Evolutionary conservation across 2,888 invertebrate species (phyloP).

Genomic region (Andrena bicolor): DNA sequence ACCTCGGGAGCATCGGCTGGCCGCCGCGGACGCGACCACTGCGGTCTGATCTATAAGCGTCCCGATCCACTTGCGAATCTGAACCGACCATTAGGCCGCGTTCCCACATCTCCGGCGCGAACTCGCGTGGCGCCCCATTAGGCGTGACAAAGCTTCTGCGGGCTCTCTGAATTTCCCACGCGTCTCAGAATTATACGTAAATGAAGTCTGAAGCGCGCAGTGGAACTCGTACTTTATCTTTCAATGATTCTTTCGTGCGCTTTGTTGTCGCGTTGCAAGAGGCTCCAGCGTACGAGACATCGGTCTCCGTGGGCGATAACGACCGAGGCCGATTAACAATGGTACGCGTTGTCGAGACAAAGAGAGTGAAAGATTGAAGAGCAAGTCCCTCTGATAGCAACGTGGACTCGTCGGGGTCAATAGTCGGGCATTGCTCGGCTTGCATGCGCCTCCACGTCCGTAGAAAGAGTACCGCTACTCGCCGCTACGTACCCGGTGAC

Average conservation of each 20-base stretch:
- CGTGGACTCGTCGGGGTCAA: conserved; percentile 80
- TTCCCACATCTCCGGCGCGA: not conserved
- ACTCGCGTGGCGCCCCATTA: not conserved
- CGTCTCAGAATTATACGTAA: not conserved
- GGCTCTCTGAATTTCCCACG: not conserved
- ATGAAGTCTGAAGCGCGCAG: no score
- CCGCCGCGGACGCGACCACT: conserved; percentile 54
- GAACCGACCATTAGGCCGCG: not conserved
- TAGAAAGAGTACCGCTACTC: conserved; percentile 84
- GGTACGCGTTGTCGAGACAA: not conserved
- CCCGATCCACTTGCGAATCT: conserved; percentile 15
- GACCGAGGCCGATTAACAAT: not conserved
- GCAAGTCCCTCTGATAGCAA: conserved; percentile 36
- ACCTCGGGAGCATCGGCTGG: conserved; percentile 42
- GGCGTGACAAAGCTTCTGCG: no score
- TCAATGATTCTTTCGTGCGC: not conserved
- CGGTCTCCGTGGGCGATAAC: not conserved
- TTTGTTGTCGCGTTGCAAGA: not conserved
- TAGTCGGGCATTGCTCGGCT: conserved; percentile 81
- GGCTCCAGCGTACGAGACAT: not conserved
- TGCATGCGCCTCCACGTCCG: conserved; percentile 77
- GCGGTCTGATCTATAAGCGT: conserved; percentile 59
- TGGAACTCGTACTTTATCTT: not conserved
- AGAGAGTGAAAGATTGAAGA: conserved; percentile 21
- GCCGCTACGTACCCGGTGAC: conserved; percentile 79